phyloP scores from a whole-genome alignment of 2,113 vertebrate genomes.

The Etheostoma cragini region DNA sequence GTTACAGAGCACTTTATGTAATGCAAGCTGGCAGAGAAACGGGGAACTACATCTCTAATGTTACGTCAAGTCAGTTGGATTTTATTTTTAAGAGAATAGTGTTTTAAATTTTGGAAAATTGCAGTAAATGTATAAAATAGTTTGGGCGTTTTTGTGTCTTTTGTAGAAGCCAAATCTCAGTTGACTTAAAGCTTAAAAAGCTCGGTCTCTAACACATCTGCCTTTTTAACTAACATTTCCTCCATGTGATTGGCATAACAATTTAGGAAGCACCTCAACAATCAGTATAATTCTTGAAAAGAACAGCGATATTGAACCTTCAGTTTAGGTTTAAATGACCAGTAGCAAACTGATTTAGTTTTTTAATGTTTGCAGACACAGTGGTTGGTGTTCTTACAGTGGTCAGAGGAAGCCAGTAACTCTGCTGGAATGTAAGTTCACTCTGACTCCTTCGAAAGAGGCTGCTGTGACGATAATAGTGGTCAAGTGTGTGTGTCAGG shows the following conservation, averaged over 20 bases:
- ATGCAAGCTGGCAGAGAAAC: neutral
- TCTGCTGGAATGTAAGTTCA: slow-evolving; percentile 56
- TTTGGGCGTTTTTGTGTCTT: neutral
- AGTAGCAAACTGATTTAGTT: neutral
- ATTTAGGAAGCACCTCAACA: neutral
- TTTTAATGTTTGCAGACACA: slow-evolving; percentile 13
- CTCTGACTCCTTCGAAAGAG: slow-evolving; percentile 38
- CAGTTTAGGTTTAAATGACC: neutral
- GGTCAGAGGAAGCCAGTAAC: slow-evolving; percentile 56
- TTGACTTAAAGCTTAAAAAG: neutral
- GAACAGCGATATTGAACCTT: neutral
- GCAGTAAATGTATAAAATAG: neutral
- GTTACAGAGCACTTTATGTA: neutral
- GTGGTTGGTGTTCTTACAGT: slow-evolving; percentile 48
- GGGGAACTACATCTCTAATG: neutral
- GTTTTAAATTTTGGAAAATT: neutral
- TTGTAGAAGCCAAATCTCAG: neutral
- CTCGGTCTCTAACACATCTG: neutral
- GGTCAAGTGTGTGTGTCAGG: slow-evolving; percentile 51
- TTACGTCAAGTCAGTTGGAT: neutral
- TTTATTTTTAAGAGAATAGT: neutral
- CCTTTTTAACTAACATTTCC: neutral
- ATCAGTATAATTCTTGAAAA: neutral
- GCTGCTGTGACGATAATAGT: slow-evolving; percentile 51
- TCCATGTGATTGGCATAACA: neutral